Percentiles rank a stretch among this genome's conserved stretches.
Evolutionary conservation across 2,888 invertebrate species (phyloP).

Genomic region (Drosophila nr. perissopoda): DNA sequence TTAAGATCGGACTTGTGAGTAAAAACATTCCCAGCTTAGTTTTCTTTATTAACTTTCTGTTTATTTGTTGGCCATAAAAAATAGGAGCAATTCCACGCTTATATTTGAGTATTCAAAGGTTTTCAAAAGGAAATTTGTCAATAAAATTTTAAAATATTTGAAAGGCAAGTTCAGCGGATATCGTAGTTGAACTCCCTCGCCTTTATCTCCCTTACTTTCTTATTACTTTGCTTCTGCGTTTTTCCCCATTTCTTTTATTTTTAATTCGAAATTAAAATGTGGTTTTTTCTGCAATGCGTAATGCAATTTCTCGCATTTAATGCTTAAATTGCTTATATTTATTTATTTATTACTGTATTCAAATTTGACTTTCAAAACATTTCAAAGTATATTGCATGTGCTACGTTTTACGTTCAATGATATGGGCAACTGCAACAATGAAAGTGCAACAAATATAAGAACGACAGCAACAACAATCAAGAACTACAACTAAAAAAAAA

Average conservation of each 20-base stretch:
- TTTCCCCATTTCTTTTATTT: neutral
- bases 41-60: neutral
- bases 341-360: neutral
- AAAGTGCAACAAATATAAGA: slow-evolving; percentile 50
- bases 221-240: neutral
- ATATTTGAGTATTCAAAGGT: no score
- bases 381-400: slow-evolving; percentile 22
- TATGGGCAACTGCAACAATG: slow-evolving; percentile 46
- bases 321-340: neutral
- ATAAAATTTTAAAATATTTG: neutral
- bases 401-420: slow-evolving; percentile 46
- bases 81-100: no score
- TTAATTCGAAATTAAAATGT: neutral
- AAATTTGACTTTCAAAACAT: slow-evolving; percentile 2
- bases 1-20: neutral
- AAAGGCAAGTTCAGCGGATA: neutral
- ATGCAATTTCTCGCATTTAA: neutral
- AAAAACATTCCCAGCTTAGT: neutral
- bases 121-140: neutral
- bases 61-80: neutral
- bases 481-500: slow-evolving; percentile 26
- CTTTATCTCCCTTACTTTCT: neutral
- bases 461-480: slow-evolving; percentile 40
- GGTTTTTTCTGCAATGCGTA: neutral
- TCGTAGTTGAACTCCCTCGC: neutral